These are phyloP conservation scores for Pyrochroa serraticornis DNA, from an alignment of 2,888 invertebrate genomes.

Conservation along the genomic window DNA sequence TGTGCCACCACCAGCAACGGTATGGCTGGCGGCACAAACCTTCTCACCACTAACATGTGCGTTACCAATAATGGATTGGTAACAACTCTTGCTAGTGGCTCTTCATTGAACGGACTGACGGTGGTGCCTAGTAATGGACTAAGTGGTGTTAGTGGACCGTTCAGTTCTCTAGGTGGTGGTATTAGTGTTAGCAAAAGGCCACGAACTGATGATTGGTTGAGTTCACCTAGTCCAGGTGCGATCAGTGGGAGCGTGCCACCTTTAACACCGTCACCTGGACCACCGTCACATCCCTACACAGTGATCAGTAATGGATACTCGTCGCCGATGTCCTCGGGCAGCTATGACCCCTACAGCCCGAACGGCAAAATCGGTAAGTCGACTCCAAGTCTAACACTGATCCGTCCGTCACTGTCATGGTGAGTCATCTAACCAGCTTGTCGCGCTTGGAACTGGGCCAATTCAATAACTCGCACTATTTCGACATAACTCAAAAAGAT, in stretches of 20 bases:
- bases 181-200: slow-evolving; percentile 58
- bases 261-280: slow-evolving; percentile 72
- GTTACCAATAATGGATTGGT: slow-evolving; percentile 44
- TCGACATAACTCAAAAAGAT: too few species aligned
- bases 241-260: slow-evolving; percentile 63
- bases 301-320: slow-evolving; percentile 78
- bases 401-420: too few species aligned
- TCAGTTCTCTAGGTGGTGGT: slow-evolving; percentile 32
- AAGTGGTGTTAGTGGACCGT: slow-evolving; percentile 38
- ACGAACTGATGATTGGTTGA: slow-evolving; percentile 69
- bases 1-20: slow-evolving; percentile 41
- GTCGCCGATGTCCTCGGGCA: slow-evolving; percentile 84
- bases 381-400: not conserved
- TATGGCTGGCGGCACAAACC: slow-evolving; percentile 38
- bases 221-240: slow-evolving; percentile 66
- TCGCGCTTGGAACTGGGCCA: too few species aligned
- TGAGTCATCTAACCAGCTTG: too few species aligned
- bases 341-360: slow-evolving; percentile 90
- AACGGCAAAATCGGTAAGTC: slow-evolving; percentile 88
- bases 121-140: slow-evolving; percentile 52
- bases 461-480: too few species aligned
- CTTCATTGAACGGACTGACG: slow-evolving; percentile 24
- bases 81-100: too few species aligned
- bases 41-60: slow-evolving; percentile 52
- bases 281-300: slow-evolving; percentile 61